Evolutionary conservation across 2,113 vertebrate genomes (phyloP).

Genomic region (Passer montanus): DNA sequence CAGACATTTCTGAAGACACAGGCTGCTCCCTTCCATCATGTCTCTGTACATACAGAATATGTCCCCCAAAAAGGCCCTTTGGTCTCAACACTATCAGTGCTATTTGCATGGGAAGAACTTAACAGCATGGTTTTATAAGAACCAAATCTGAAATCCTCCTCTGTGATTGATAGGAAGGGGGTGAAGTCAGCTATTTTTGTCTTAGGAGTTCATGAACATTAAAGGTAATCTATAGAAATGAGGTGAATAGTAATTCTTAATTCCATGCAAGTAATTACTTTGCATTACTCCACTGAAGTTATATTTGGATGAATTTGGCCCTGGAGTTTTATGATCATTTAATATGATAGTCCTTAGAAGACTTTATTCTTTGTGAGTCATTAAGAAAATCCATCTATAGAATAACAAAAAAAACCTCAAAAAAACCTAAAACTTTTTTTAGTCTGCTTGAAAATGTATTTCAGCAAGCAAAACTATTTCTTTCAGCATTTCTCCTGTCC

Average conservation of each 20-base stretch:
- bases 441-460: background rate
- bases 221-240: background rate
- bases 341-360: background rate
- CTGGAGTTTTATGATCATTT: background rate
- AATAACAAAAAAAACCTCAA: background rate
- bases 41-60: rapidly evolving
- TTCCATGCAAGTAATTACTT: background rate
- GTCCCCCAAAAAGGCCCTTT: background rate
- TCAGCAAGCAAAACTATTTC: background rate
- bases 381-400: background rate
- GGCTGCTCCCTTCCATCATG: background rate
- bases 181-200: background rate
- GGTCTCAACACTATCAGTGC: background rate
- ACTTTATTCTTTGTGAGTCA: background rate
- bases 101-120: background rate
- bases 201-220: background rate
- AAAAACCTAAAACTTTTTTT: background rate
- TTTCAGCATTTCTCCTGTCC: background rate
- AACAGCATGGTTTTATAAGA: background rate
- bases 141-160: background rate
- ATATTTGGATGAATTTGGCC: background rate
- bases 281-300: background rate
- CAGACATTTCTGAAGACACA: background rate
- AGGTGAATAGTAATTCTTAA: background rate
- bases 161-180: background rate